These are phyloP conservation scores for Henricia sp. DNA, from an alignment of 53 echinoderm and acorn worm genomes.

Conservation along the genomic window DNA sequence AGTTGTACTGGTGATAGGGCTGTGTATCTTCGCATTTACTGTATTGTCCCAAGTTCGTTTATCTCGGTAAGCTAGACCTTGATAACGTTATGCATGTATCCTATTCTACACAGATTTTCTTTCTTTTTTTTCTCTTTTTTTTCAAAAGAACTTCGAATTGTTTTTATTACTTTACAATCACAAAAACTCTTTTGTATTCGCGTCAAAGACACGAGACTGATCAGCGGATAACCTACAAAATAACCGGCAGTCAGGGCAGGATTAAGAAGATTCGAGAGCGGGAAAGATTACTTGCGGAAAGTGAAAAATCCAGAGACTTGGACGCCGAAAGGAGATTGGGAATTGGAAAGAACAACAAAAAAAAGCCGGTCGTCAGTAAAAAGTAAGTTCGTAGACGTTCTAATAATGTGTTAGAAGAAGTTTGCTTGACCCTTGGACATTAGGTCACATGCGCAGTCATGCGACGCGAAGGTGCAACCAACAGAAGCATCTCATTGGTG, in stretches of 20 bases:
- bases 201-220: neutral
- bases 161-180: too few species aligned
- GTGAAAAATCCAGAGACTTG: neutral
- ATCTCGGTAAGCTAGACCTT: neutral
- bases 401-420: too few species aligned
- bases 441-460: too few species aligned
- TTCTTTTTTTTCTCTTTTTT: too few species aligned
- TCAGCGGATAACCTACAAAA: constrained; percentile 27
- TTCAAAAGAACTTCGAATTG: too few species aligned
- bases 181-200: too few species aligned
- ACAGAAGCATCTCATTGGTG: too few species aligned
- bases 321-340: constrained; percentile 47
- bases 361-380: neutral
- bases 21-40: neutral
- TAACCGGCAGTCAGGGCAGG: neutral
- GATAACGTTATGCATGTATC: too few species aligned
- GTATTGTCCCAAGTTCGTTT: neutral
- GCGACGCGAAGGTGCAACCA: too few species aligned
- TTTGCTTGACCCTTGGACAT: too few species aligned
- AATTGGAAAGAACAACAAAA: constrained; percentile 6
- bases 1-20: neutral
- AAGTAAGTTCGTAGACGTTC: too few species aligned
- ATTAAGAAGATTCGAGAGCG: constrained; percentile 8
- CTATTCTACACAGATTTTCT: too few species aligned
- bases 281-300: neutral